These are phyloP conservation scores for Lordiphosa stackelbergi DNA, from an alignment of 1,140 invertebrate species.

Conservation along the genomic window DNA sequence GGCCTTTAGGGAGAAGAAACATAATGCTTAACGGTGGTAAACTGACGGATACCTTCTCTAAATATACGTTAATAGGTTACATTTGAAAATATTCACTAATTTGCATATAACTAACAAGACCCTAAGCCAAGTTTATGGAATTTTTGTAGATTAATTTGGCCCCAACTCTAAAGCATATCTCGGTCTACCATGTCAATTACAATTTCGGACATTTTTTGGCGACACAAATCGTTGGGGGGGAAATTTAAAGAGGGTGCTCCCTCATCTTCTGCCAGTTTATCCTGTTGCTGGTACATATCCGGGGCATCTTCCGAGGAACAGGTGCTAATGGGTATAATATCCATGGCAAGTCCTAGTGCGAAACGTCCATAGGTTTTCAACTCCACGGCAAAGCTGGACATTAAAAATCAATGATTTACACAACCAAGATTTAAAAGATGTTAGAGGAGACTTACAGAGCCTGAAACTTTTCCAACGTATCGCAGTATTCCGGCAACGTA, in stretches of 20 bases:
- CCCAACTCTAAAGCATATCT: constrained; percentile 69
- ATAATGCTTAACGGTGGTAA: constrained; percentile 27
- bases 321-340: constrained; percentile 85
- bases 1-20: constrained; percentile 30
- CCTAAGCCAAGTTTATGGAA: neutral
- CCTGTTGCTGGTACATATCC: constrained; percentile 79
- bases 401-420: neutral
- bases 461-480: constrained; percentile 78
- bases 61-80: constrained; percentile 22
- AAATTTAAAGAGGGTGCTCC: constrained; percentile 71
- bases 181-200: constrained; percentile 80
- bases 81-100: constrained; percentile 26
- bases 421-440: no score
- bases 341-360: constrained; percentile 83
- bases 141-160: no score
- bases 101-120: constrained; percentile 27
- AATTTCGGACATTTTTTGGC: constrained; percentile 81
- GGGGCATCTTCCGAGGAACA: constrained; percentile 84
- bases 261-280: constrained; percentile 36
- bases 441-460: constrained; percentile 77
- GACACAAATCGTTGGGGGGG: constrained; percentile 79
- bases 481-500: constrained; percentile 71
- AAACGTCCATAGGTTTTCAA: constrained; percentile 82
- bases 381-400: constrained; percentile 80
- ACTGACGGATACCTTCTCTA: constrained; percentile 1